phyloP scores from a whole-genome alignment of 2,888 invertebrate species.

The Clepsis dumicolana region DNA sequence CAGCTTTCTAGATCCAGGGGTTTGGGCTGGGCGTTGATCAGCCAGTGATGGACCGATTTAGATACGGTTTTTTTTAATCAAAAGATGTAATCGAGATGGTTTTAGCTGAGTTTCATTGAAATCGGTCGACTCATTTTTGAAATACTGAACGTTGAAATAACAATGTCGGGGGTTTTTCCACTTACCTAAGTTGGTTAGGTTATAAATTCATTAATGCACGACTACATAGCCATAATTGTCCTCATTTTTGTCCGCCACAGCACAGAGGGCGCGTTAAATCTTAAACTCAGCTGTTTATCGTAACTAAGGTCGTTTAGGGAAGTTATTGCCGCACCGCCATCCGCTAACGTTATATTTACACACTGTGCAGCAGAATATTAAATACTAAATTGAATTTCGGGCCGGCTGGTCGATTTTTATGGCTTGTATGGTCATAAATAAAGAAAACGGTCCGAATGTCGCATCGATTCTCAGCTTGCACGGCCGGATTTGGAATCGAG shows the following conservation, averaged over 20 bases:
- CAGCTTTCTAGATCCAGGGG: no score
- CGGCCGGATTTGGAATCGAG: not conserved
- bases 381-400: slow-evolving; percentile 41
- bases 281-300: slow-evolving; percentile 42
- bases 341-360: slow-evolving; percentile 29
- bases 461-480: not conserved
- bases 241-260: slow-evolving; percentile 19
- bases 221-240: no score
- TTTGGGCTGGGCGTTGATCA: no score
- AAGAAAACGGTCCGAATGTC: slow-evolving; percentile 12
- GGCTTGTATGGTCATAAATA: slow-evolving; percentile 22
- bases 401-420: slow-evolving; percentile 16
- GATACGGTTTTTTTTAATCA: no score
- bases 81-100: no score
- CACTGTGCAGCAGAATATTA: slow-evolving; percentile 35
- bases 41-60: no score
- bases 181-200: no score
- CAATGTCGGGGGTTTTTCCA: no score
- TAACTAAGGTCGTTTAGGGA: slow-evolving; percentile 39
- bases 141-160: no score
- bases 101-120: no score
- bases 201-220: no score
- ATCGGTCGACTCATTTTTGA: no score
- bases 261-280: slow-evolving; percentile 29
- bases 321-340: slow-evolving; percentile 31